Evolutionary conservation across 2,888 invertebrate species (phyloP), one percentile per base, ranked within the genome.

Genomic region (Ypsolopha sequella): DNA sequence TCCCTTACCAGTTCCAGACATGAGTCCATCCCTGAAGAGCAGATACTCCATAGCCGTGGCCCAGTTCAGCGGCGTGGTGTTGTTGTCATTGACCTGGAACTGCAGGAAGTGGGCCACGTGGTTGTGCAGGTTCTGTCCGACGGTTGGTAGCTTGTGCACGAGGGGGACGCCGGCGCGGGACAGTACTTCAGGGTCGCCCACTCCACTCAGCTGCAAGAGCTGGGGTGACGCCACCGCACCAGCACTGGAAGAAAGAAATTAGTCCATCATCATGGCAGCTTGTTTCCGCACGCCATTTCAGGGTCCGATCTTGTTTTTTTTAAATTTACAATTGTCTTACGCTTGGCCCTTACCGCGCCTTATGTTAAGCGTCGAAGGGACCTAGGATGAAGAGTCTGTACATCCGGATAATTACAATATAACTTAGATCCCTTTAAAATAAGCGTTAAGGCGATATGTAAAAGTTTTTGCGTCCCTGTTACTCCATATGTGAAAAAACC

Each of bases 171-270:
- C 89, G 0, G 88, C 89, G 56, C 84, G 78, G 9, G 88, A 62
- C 13, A 96, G 81, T 11, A 95, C 93, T 0, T 90, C 90, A 1
- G 88, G 89, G 36, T 94, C 94, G 0, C 96, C 96, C 9, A 98
- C 88, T 8, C 98, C 98, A 58, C 97, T 97, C 43, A 97, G 88
- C 65, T 98, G 89, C 10, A 99, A 89, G 47, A 99, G 85, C 71
- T 99, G 98, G 0, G 98, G 98, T 0, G 97, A 95, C 59, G 96
- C 98, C 1, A 99, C 94, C 9, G 98, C 94, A 0, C 98, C 96
- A 7, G 89, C 92, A 56, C 89, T 89, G 59, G 60, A 60, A 36
- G 6, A 52, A 7, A 45, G 13, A 41, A 4, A 13, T 13, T 14
- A 6, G 14, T 10, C 41, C 9, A 41, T 24, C 2, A 24, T 2